phyloP scores from a whole-genome alignment of 2,797 vertebrate genomes.

The Anabacerthia variegaticeps region DNA sequence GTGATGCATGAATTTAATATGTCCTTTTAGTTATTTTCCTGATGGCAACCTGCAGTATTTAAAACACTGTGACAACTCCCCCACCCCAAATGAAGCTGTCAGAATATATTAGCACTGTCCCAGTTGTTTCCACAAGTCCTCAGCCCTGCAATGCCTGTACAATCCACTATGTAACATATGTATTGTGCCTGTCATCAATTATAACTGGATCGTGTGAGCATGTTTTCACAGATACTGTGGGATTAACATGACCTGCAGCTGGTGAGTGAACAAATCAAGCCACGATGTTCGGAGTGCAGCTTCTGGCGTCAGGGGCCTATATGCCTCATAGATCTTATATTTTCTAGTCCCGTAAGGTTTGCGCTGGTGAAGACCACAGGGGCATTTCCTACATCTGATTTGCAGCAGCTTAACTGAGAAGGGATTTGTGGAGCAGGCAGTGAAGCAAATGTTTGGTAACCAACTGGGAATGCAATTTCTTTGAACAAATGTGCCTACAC shows the following conservation, averaged over 20 bases:
- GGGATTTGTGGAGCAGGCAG: neutral
- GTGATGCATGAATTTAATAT: slow-evolving; percentile 18
- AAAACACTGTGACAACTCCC: neutral
- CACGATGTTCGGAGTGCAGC: neutral
- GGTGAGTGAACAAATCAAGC: neutral
- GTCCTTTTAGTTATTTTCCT: slow-evolving; percentile 23
- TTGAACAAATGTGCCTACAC: slow-evolving; percentile 21
- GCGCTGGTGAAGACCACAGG: neutral
- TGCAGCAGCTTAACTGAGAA: neutral
- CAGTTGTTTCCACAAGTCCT: neutral
- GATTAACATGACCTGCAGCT: neutral
- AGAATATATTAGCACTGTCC: slow-evolving; percentile 1
- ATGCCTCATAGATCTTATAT: neutral
- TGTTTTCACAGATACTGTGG: neutral
- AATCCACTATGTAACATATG: neutral
- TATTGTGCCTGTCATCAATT: neutral
- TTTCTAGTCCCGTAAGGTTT: neutral
- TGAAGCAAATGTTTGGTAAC: neutral
- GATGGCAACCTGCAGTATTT: neutral
- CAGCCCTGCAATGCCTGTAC: neutral
- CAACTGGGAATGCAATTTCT: neutral
- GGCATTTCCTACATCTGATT: neutral
- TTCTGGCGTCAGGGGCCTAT: neutral
- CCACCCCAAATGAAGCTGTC: neutral
- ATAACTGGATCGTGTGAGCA: neutral